Evolutionary conservation across 2,888 invertebrate genomes (phyloP).

Genomic region (Keiferia lycopersicella): DNA sequence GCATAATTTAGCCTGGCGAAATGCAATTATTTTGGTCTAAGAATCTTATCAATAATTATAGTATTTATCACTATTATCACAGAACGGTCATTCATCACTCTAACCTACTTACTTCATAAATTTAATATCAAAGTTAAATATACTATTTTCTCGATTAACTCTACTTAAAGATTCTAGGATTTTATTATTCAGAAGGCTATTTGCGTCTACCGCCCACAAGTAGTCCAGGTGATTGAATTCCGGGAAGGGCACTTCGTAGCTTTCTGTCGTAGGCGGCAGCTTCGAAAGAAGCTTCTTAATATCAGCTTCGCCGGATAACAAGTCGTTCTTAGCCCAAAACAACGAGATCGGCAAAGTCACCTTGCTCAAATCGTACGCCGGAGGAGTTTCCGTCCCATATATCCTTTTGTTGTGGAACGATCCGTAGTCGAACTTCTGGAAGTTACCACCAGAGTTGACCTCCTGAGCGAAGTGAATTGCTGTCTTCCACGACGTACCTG

Average conservation of each 20-base stretch:
- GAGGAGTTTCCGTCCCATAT: slow-evolving; percentile 82
- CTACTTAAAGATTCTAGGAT: slow-evolving; percentile 58
- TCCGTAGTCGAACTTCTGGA: slow-evolving; percentile 87
- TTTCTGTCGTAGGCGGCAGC: slow-evolving; percentile 72
- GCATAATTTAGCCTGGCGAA: background rate
- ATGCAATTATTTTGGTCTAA: background rate
- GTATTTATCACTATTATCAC: slow-evolving; percentile 4
- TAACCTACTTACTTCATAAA: slow-evolving; percentile 23
- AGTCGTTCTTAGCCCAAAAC: slow-evolving; percentile 86
- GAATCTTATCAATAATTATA: background rate
- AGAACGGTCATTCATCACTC: background rate
- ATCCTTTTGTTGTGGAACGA: slow-evolving; percentile 71
- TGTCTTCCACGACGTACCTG: slow-evolving; percentile 88
- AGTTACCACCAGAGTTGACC: slow-evolving; percentile 73
- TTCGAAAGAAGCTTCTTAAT: slow-evolving; percentile 72
- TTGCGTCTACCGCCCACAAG: slow-evolving; percentile 83
- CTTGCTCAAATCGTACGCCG: slow-evolving; percentile 82
- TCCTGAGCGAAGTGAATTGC: slow-evolving; percentile 85
- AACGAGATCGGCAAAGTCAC: slow-evolving; percentile 83
- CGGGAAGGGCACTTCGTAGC: slow-evolving; percentile 79
- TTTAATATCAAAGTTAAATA: slow-evolving; percentile 20
- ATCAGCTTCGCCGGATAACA: slow-evolving; percentile 84
- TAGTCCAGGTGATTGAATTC: slow-evolving; percentile 89
- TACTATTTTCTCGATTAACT: slow-evolving; percentile 26
- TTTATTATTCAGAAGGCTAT: slow-evolving; percentile 79